phyloP scores from a whole-genome alignment of 2,888 invertebrate genomes.

The Pyrochroa serraticornis region DNA sequence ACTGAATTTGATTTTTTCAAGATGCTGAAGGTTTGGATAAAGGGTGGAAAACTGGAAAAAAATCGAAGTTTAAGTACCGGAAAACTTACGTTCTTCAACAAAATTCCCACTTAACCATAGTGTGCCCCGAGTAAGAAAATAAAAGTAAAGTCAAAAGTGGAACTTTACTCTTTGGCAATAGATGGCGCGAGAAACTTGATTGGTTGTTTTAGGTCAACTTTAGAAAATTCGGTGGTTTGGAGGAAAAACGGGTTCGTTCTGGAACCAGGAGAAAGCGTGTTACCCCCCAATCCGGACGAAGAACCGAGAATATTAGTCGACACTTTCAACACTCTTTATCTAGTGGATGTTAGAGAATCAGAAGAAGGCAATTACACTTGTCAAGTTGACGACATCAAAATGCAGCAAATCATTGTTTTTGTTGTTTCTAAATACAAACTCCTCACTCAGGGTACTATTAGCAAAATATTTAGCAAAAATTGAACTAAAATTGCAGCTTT shows the following conservation, averaged over 20 bases:
- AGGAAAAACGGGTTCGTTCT: slow-evolving; percentile 60
- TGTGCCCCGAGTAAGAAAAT: slow-evolving; percentile 65
- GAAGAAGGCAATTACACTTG: slow-evolving; percentile 77
- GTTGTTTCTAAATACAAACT: slow-evolving; percentile 61
- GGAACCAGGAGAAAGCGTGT: slow-evolving; percentile 53
- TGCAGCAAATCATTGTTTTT: slow-evolving; percentile 61
- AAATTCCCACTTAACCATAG: slow-evolving; percentile 61
- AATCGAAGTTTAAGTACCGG: slow-evolving; percentile 58
- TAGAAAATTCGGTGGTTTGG: slow-evolving; percentile 63
- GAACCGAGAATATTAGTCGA: slow-evolving; percentile 63
- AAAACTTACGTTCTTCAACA: slow-evolving; percentile 61
- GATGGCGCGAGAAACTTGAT: too few species aligned
- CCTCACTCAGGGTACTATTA: slow-evolving; percentile 59
- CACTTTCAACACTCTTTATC: slow-evolving; percentile 63
- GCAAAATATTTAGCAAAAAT: background rate
- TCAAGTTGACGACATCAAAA: slow-evolving; percentile 64
- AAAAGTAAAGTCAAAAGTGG: slow-evolving; percentile 17
- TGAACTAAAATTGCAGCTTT: slow-evolving; percentile 59
- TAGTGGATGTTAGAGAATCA: slow-evolving; percentile 64
- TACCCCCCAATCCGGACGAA: slow-evolving; percentile 47
- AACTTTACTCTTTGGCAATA: too few species aligned
- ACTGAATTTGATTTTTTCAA: slow-evolving; percentile 22
- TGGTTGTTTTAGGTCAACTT: slow-evolving; percentile 50
- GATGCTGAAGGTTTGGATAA: slow-evolving; percentile 52
- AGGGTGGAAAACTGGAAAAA: slow-evolving; percentile 58